phyloP scores from a whole-genome alignment of 2,113 vertebrate species.

The Megaleporinus macrocephalus region DNA sequence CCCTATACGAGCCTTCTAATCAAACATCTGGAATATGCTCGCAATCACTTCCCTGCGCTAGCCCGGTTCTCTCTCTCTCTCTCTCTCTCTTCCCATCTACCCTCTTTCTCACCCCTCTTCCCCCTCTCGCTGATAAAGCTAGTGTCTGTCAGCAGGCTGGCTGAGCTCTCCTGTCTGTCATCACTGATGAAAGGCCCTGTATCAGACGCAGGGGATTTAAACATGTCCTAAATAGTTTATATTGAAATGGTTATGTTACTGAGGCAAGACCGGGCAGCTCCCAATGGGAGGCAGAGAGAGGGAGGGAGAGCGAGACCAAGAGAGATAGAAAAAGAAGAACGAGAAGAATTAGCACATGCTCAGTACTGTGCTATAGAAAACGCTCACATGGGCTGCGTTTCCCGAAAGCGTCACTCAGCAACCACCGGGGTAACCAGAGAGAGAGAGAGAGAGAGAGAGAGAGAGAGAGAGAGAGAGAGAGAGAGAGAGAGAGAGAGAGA shows the following conservation, averaged over 20 bases:
- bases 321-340: conserved; percentile 21
- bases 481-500: too few species aligned
- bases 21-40: conserved; percentile 76
- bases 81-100: not conserved
- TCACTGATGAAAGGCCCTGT: conserved; percentile 61
- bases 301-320: conserved; percentile 16
- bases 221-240: conserved; percentile 74
- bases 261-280: conserved; percentile 60
- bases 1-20: conserved; percentile 70
- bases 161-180: conserved; percentile 64
- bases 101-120: not conserved
- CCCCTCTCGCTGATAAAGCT: conserved; percentile 53
- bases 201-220: conserved; percentile 66
- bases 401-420: too few species aligned
- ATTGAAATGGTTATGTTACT: conserved; percentile 70
- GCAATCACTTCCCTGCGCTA: conserved; percentile 44
- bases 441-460: too few species aligned
- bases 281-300: conserved; percentile 45
- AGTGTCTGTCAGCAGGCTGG: conserved; percentile 70
- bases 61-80: not conserved
- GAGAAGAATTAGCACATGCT: too few species aligned
- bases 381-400: too few species aligned
- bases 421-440: too few species aligned
- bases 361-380: too few species aligned
- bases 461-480: too few species aligned